Conservation (phyloP, 2,797 vertebrate species). For the Enteromius radiatus region DNA sequence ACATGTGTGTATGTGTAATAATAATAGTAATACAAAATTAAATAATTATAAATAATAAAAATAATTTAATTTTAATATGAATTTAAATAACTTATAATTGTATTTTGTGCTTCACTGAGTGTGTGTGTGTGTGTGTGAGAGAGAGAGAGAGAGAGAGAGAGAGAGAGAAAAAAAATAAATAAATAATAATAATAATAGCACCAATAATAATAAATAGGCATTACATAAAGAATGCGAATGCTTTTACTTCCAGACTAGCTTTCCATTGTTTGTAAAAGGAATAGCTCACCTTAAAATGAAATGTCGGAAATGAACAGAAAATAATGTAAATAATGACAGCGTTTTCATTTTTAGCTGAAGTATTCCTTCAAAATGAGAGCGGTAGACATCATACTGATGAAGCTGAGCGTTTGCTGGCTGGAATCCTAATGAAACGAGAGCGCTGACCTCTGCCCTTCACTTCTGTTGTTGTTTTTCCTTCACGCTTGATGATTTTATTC, state of each 20-base stretch:
- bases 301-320: background rate
- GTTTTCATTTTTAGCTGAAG: background rate
- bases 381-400: slow-evolving; percentile 18
- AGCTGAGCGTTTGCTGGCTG: slow-evolving; percentile 37
- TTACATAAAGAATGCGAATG: background rate
- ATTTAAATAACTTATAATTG: too few species aligned
- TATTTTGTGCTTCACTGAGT: too few species aligned
- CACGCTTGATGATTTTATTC: slow-evolving; percentile 48
- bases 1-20: too few species aligned
- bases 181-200: background rate
- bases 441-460: slow-evolving; percentile 45
- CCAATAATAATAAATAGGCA: background rate
- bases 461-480: slow-evolving; percentile 32
- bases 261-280: background rate
- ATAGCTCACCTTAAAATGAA: background rate
- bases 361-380: slow-evolving; percentile 9
- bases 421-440: slow-evolving; percentile 68
- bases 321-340: background rate
- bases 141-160: too few species aligned
- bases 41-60: too few species aligned
- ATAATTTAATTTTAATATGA: too few species aligned
- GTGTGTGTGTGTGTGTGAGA: too few species aligned
- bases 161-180: too few species aligned
- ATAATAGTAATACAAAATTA: too few species aligned
- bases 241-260: background rate